Conservation (phyloP, 1,140 invertebrate species). For the Maconellicoccus hirsutus region DNA sequence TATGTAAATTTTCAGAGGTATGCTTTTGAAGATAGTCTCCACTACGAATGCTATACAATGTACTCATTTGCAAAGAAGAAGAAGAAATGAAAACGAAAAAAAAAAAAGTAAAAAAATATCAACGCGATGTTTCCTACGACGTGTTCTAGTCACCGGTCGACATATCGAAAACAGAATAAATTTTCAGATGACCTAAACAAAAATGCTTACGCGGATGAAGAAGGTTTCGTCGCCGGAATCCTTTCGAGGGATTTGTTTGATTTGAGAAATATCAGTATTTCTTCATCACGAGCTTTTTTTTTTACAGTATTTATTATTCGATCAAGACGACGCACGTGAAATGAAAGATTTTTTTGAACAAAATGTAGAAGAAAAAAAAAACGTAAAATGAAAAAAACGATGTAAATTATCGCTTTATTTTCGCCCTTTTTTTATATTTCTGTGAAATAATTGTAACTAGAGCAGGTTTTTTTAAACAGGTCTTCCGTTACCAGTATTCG, state of each 20-base stretch:
- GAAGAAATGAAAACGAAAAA: background rate
- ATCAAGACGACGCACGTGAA: background rate
- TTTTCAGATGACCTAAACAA: too few relatives aligned
- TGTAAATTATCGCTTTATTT: background rate
- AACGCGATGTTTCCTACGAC: background rate
- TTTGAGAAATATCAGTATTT: background rate
- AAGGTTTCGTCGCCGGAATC: too few relatives aligned
- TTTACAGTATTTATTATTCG: background rate
- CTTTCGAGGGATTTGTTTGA: too few relatives aligned
- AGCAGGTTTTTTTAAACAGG: background rate
- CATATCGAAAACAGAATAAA: too few relatives aligned
- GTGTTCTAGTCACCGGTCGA: background rate
- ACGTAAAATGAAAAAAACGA: background rate
- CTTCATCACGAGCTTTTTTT: background rate
- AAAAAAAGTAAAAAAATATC: background rate
- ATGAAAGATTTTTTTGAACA: background rate
- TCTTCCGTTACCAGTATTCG: conserved; percentile 13
- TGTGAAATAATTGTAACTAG: background rate
- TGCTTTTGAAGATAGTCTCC: background rate
- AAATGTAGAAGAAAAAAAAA: background rate
- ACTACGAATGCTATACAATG: background rate
- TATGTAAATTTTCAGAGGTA: background rate
- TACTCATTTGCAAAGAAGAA: too few relatives aligned
- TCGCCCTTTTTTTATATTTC: background rate
- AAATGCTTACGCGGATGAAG: too few relatives aligned